Conservation (phyloP, 2,113 vertebrate species). For the Phodopus roborovskii region DNA sequence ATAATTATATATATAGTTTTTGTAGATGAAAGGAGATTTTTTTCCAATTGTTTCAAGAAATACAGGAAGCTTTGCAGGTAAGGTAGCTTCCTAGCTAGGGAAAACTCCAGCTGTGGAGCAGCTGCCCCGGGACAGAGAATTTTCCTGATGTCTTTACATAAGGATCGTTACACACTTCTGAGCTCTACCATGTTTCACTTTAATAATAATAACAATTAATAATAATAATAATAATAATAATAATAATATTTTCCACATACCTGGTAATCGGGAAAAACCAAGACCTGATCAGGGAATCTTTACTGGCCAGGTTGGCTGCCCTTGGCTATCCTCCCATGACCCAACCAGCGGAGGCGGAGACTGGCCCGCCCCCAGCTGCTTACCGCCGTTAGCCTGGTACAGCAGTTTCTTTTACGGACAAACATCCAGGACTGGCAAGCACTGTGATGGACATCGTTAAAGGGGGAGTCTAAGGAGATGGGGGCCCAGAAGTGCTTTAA, state of each 20-base stretch:
- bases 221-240: no score
- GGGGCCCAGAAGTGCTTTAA: neutral
- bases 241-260: neutral
- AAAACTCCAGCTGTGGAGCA: neutral
- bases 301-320: slow-evolving; percentile 11
- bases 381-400: neutral
- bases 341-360: slow-evolving; percentile 5
- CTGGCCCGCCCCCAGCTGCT: neutral
- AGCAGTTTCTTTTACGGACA: neutral
- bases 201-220: no score
- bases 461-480: neutral
- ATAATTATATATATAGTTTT: slow-evolving; percentile 25
- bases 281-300: neutral
- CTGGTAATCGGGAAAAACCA: neutral
- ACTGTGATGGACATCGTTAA: neutral
- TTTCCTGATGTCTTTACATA: neutral
- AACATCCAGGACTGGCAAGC: neutral
- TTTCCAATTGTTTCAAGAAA: slow-evolving; percentile 1
- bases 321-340: neutral
- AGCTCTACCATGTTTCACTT: neutral
- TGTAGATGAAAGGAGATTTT: neutral
- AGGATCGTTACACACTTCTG: neutral
- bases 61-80: neutral
- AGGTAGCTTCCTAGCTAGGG: neutral
- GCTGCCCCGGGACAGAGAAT: no score